Conservation (phyloP, 2,888 invertebrate species). For the Calliphora vomitoria region DNA sequence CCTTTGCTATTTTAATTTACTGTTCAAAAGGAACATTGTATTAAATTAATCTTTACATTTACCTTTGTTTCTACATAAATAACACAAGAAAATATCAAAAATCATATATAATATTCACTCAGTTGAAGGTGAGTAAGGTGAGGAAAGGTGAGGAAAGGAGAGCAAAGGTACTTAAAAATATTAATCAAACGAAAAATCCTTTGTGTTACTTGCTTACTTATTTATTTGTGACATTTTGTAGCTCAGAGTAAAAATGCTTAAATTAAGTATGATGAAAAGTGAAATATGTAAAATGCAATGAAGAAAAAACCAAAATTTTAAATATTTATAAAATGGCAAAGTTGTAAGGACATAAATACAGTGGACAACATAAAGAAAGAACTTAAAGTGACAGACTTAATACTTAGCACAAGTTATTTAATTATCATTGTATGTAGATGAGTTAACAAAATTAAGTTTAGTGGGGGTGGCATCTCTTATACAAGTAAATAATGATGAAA, state of each 20-base stretch:
- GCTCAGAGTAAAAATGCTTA: background rate
- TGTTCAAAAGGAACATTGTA: no score
- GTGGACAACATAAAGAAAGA: background rate
- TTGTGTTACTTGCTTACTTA: background rate
- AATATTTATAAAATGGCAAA: slow-evolving; percentile 2
- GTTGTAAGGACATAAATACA: background rate
- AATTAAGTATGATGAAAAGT: slow-evolving; percentile 7
- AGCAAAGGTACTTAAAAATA: slow-evolving; percentile 1
- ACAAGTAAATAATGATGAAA: no score
- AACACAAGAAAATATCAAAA: background rate
- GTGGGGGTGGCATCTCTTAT: no score
- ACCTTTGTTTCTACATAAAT: no score
- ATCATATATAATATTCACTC: background rate
- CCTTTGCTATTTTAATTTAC: no score
- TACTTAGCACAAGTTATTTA: no score
- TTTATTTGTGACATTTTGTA: background rate
- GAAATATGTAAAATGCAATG: background rate
- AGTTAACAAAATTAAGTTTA: no score
- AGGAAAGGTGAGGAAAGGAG: background rate
- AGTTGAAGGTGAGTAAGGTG: background rate
- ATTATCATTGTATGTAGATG: no score
- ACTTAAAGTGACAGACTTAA: no score
- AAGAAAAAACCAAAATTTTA: background rate
- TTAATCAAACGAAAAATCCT: slow-evolving; percentile 8
- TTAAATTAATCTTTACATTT: no score